These are phyloP conservation scores for Timema podura DNA, from an alignment of 2,888 invertebrate genomes.

Conservation along the genomic window DNA sequence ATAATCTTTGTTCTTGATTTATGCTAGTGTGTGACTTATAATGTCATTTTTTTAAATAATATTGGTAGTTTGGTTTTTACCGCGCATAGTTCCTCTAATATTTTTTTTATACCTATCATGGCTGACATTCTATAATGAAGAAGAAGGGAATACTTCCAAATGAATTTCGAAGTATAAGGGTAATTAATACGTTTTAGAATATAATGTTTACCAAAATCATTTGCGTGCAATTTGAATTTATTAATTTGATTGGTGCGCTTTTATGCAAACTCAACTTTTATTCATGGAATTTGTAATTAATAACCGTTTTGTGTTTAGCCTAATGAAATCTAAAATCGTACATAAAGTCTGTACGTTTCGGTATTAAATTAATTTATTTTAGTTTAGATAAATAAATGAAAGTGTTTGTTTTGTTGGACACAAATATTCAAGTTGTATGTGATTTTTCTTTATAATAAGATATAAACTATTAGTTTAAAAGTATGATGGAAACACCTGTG, in stretches of 20 bases:
- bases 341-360: no score
- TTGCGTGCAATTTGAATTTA: not conserved
- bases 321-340: no score
- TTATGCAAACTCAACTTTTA: conserved; percentile 1
- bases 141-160: conserved; percentile 25
- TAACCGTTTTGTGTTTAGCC: conserved; percentile 7
- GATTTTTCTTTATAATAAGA: no score
- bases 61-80: conserved; percentile 28
- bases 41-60: conserved; percentile 13
- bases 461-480: no score
- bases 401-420: no score
- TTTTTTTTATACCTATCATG: conserved; percentile 33
- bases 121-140: conserved; percentile 33
- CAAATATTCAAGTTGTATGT: no score
- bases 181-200: conserved; percentile 20
- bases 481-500: no score
- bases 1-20: no score
- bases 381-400: no score
- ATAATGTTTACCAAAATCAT: not conserved
- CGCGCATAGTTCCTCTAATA: conserved; percentile 28
- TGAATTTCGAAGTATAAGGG: conserved; percentile 28
- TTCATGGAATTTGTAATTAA: conserved; percentile 13
- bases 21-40: not conserved
- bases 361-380: no score
- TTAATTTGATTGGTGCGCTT: not conserved